These are phyloP conservation scores for Pandion haliaetus DNA, from an alignment of 2,113 vertebrate species.

Conservation along the genomic window DNA sequence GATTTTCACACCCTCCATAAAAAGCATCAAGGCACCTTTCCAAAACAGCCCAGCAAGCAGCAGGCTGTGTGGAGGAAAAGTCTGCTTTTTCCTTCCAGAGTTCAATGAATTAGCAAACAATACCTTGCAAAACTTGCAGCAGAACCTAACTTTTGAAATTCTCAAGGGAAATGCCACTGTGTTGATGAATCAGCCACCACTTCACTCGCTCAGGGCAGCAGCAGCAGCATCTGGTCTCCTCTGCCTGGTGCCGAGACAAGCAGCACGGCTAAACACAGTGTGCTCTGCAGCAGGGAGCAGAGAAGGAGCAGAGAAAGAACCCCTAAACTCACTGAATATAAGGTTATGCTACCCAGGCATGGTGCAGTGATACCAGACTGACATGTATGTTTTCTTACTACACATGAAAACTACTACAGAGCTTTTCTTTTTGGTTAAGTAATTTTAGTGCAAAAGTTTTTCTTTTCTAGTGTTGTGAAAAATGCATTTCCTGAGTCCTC, in stretches of 20 bases:
- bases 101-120: not conserved
- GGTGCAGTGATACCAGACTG: not conserved
- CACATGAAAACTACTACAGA: not conserved
- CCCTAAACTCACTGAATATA: not conserved
- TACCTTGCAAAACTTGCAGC: not conserved
- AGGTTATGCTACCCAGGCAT: not conserved
- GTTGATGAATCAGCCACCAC: not conserved
- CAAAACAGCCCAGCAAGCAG: not conserved
- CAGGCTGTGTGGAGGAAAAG: not conserved
- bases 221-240: not conserved
- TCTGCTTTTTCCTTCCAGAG: not conserved
- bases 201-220: not conserved
- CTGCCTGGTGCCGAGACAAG: rapidly evolving
- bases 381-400: rapidly evolving
- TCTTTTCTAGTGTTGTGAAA: not conserved
- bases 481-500: not conserved
- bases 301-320: not conserved
- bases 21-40: not conserved
- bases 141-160: not conserved
- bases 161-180: not conserved
- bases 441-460: not conserved
- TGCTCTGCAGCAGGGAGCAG: not conserved
- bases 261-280: not conserved
- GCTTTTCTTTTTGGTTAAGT: not conserved
- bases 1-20: not conserved